Conservation (phyloP, 2,888 invertebrate species). For the Apotomis capreana region DNA sequence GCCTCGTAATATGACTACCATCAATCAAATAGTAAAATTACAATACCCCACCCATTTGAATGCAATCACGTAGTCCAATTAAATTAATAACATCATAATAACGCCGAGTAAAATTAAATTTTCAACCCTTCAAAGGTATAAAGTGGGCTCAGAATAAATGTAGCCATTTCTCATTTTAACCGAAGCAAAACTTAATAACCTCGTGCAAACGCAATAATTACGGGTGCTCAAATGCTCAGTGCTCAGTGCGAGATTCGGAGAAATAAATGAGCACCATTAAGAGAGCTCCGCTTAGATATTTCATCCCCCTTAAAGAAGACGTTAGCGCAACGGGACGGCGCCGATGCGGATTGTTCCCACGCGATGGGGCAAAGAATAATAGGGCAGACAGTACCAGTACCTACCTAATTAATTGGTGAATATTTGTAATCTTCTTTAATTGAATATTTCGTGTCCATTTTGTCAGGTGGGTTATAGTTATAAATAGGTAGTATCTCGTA, state of each 20-base stretch:
- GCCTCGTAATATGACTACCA: neutral
- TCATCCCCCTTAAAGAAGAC: slow-evolving; percentile 81
- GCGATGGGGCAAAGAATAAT: slow-evolving; percentile 63
- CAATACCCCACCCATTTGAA: slow-evolving; percentile 21
- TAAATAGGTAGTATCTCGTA: too few species aligned
- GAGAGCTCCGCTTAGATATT: slow-evolving; percentile 81
- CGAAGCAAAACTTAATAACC: slow-evolving; percentile 82
- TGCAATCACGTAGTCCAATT: slow-evolving; percentile 52
- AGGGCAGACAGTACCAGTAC: neutral
- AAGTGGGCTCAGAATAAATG: slow-evolving; percentile 79
- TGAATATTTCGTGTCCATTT: too few species aligned
- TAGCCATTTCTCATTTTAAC: slow-evolving; percentile 80
- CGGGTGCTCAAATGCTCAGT: slow-evolving; percentile 59
- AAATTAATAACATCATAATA: slow-evolving; percentile 75
- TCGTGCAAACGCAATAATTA: slow-evolving; percentile 81
- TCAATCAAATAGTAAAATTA: slow-evolving; percentile 33
- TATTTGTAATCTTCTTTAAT: too few species aligned
- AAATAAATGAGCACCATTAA: slow-evolving; percentile 82
- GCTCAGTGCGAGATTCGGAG: slow-evolving; percentile 74
- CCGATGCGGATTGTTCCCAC: slow-evolving; percentile 73
- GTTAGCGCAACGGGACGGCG: slow-evolving; percentile 63
- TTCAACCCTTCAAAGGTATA: slow-evolving; percentile 76
- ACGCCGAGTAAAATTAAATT: slow-evolving; percentile 78
- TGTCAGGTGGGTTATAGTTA: too few species aligned
- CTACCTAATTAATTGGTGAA: too few species aligned